Evolutionary conservation across 2,113 vertebrate species (phyloP), one percentile per base, ranked within the genome.

Genomic region (Oncorhynchus mykiss): DNA sequence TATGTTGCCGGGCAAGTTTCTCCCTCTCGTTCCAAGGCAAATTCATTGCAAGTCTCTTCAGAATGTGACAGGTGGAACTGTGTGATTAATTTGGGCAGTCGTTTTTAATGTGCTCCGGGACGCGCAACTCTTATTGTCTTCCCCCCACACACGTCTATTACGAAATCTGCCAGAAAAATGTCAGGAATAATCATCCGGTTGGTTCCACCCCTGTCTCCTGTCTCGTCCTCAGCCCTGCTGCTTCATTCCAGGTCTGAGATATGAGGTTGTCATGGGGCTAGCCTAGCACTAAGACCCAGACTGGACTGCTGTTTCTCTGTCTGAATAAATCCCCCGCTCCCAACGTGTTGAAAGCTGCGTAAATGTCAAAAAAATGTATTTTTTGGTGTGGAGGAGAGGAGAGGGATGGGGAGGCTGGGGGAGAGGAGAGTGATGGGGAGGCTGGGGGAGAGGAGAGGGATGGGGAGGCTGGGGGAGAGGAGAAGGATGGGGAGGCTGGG

Each of bases 31-130:
- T 87, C 82, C 62, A 73, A 87, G 87, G 85, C 86, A 83, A 86
- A 88, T 85, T 88, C 81, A 83, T 87, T 85, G 86, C 80, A 83
- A 86, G 81, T 81, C 78, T 91, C 87, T 87, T 87, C 84, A 5
- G 77, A 84, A 82, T 90, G 84, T 91, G 92, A 91, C 91, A 91
- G 89, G 87, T 91, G 90, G 87, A 90, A 91, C 89, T 80, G 87
- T 87, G 90, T 89, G 87, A 93, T 91, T 90, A 82, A 92, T 93
- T 91, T 90, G 91, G 90, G 85, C 85, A 76, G 87, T 89, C 88
- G 70, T 86, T 92, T 66, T 90, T 89, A 91, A 90, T 91, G 88
- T 89, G 90, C 88, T 91, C 68, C 79, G 83, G 91, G 88, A 91
- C 70, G 84, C 80, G 54, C 86, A 49, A 11, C 77, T 80, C 88